Evolutionary conservation across 2,888 invertebrate genomes (phyloP).

Genomic region (Syrista parreyssii): DNA sequence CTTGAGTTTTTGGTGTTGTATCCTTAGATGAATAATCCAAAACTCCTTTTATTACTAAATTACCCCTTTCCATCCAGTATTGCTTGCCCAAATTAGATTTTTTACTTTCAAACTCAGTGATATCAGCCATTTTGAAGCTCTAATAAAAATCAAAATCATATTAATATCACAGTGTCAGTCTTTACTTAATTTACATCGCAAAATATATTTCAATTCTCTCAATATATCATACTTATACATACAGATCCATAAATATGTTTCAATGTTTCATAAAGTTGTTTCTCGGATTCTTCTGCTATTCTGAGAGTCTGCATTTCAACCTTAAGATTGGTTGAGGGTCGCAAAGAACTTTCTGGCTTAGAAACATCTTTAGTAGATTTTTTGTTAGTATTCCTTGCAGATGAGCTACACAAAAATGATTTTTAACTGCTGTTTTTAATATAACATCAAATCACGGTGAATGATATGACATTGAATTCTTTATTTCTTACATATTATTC

Average conservation of each 20-base stretch:
- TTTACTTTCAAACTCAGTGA: constrained; percentile 72
- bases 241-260: constrained; percentile 80
- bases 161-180: not conserved
- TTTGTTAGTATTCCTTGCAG: not conserved
- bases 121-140: constrained; percentile 68
- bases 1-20: constrained; percentile 71
- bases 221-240: constrained; percentile 54
- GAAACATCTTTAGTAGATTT: constrained; percentile 10
- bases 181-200: not conserved
- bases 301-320: constrained; percentile 82
- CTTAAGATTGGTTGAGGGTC: constrained; percentile 66
- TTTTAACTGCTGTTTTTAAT: not conserved
- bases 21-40: constrained; percentile 75
- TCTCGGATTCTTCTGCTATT: constrained; percentile 77
- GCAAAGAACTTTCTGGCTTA: constrained; percentile 10
- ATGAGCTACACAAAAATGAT: not conserved
- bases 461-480: not conserved
- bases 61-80: constrained; percentile 83
- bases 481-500: constrained; percentile 30
- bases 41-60: constrained; percentile 79
- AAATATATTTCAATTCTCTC: not conserved
- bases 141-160: constrained; percentile 43
- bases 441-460: not conserved
- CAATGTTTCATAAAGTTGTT: constrained; percentile 79
- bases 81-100: constrained; percentile 76